phyloP scores from a whole-genome alignment of 1,140 invertebrate species.

The Lutraria rhynchaena region DNA sequence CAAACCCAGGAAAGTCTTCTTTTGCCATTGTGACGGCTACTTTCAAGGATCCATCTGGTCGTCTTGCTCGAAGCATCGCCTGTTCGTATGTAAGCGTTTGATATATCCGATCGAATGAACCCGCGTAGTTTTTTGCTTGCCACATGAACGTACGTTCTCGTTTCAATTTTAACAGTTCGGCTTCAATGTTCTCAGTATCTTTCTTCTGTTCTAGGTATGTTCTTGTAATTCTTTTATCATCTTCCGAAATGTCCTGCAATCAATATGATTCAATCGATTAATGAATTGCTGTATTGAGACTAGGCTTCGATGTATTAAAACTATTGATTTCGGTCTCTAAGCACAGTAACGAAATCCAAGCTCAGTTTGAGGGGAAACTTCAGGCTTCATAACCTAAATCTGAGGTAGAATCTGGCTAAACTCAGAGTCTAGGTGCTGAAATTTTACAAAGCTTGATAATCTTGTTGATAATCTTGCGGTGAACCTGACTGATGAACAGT shows the following conservation, averaged over 20 bases:
- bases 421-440: no score
- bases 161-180: background rate
- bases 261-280: no score
- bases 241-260: constrained; percentile 9
- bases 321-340: no score
- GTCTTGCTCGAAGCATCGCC: background rate
- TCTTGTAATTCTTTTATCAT: background rate
- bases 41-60: constrained; percentile 21
- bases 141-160: background rate
- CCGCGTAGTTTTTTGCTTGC: background rate
- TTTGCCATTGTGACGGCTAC: background rate
- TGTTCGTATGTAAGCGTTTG: constrained; percentile 12
- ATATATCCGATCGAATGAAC: background rate
- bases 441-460: no score
- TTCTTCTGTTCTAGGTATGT: background rate
- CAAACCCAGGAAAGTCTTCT: background rate
- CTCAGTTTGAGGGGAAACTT: no score
- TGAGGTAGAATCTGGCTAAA: no score
- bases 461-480: no score
- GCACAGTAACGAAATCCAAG: no score
- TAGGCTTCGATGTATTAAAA: no score
- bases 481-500: no score
- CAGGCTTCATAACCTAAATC: no score
- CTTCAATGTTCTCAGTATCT: background rate
- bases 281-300: no score